Conservation (phyloP, 2,797 vertebrate species). For the Poecilia gillii region DNA sequence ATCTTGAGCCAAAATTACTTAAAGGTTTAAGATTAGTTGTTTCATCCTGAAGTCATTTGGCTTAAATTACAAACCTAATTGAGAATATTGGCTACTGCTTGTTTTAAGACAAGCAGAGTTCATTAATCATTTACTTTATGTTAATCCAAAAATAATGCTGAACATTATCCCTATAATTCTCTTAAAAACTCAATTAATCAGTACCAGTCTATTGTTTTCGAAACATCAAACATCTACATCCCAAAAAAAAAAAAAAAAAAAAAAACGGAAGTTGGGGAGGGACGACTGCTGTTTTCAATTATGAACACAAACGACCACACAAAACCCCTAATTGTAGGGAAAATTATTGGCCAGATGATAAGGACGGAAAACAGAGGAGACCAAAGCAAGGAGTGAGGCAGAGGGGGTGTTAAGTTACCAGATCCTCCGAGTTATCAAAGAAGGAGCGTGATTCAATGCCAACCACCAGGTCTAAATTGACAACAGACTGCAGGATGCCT, state of each 20-base stretch:
- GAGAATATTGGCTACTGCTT: background rate
- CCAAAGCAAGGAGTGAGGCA: constrained; percentile 50
- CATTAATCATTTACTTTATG: background rate
- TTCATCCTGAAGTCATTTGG: background rate
- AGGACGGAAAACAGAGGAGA: constrained; percentile 66
- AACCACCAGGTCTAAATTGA: constrained; percentile 64
- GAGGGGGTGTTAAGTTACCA: constrained; percentile 53
- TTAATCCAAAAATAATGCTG: background rate
- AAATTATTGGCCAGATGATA: constrained; percentile 76
- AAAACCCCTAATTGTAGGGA: constrained; percentile 59
- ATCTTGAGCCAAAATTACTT: background rate
- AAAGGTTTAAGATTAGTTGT: background rate
- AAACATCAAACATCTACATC: background rate
- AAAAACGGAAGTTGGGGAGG: constrained; percentile 53
- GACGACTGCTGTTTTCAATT: constrained; percentile 68
- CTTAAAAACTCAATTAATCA: constrained; percentile 2
- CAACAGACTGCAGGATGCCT: constrained; percentile 60
- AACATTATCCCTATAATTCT: background rate
- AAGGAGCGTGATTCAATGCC: constrained; percentile 55
- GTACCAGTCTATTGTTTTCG: background rate
- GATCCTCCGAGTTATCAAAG: constrained; percentile 68
- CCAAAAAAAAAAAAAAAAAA: background rate
- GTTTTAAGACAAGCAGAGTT: background rate
- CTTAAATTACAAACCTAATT: background rate
- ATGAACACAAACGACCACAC: constrained; percentile 45